These are phyloP conservation scores for Poecilia latipinna DNA, from an alignment of 2,113 vertebrate species.

Conservation along the genomic window DNA sequence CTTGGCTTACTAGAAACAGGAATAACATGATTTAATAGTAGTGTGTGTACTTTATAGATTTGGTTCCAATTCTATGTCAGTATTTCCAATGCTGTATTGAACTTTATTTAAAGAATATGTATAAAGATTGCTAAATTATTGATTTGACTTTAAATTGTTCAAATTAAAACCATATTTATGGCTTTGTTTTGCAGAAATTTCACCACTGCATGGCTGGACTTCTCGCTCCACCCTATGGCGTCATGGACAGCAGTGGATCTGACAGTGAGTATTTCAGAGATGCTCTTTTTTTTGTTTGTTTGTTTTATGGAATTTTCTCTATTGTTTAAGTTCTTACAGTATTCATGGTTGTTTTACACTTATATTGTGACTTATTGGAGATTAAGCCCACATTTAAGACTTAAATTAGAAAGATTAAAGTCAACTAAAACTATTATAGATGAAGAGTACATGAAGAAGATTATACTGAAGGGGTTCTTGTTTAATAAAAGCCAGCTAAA, in stretches of 20 bases:
- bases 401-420: not conserved
- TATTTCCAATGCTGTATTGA: no score
- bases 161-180: not conserved
- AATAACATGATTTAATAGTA: no score
- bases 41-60: no score
- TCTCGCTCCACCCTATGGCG: conserved; percentile 94
- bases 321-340: no score
- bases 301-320: not conserved
- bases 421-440: not conserved
- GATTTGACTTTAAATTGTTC: no score
- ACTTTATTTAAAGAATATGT: no score
- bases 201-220: conserved; percentile 96
- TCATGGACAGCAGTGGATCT: conserved; percentile 92
- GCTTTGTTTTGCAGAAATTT: conserved; percentile 85
- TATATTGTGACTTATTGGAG: not conserved
- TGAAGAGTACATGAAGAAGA: not conserved
- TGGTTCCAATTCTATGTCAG: no score
- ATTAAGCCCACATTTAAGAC: not conserved
- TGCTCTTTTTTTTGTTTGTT: no score
- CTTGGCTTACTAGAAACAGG: no score
- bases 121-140: not conserved
- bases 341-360: not conserved
- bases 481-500: no score
- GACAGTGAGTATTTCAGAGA: conserved; percentile 87
- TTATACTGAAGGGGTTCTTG: not conserved